Base-by-base conservation (phyloP, 1,140 invertebrate species). In the Rhagoletis pomonella region DNA sequence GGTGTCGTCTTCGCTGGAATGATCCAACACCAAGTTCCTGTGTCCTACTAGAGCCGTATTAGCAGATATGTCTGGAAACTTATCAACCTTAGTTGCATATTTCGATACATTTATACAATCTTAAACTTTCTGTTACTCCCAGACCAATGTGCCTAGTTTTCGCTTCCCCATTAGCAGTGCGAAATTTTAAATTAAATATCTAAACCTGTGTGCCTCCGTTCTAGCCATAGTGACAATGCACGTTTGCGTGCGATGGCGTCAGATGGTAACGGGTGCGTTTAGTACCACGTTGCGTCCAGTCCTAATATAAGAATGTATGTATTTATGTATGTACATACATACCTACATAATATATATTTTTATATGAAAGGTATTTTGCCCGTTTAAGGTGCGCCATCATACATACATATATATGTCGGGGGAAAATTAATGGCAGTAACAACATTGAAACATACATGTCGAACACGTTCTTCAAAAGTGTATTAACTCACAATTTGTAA, bases 371-470 rank as follows among this genome's bases (percentile, higher is more conserved):
- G 44, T 81, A 42, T 29, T 55, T 58, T 81, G 19, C 39, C 6
- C 47, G 4, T 55, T 58, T 55, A 81, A 81, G 73, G 73, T 29
- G 73, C 73, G 73, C 47, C 73, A 7, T n/a, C 19, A 55, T 29
- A 29, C 29, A 29, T 1, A 29, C 29, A 29, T 29, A 29, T 29
- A 29, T 55, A 55, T 81, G 73, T 81, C 73, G 12, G 44, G 29
- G 44, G 73, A 19, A 81, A 81, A 81, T 55, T 55, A 81, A 81
- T 81, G 73, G 44, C 14, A 81, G 55, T 55, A 81, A 81, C 47
- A 81, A 81, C 73, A 81, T 81, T 55, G n/a, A 44, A 19, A 19
- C 17, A 44, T 19, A n/a, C 73, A 81, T 29, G 17, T 10, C 17
- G 17, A 10, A 10, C 73, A 55, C 5, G 50, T 55, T 29, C 29